Evolutionary conservation across 2,888 invertebrate species (phyloP).

Genomic region (Galerucella calmariensis): DNA sequence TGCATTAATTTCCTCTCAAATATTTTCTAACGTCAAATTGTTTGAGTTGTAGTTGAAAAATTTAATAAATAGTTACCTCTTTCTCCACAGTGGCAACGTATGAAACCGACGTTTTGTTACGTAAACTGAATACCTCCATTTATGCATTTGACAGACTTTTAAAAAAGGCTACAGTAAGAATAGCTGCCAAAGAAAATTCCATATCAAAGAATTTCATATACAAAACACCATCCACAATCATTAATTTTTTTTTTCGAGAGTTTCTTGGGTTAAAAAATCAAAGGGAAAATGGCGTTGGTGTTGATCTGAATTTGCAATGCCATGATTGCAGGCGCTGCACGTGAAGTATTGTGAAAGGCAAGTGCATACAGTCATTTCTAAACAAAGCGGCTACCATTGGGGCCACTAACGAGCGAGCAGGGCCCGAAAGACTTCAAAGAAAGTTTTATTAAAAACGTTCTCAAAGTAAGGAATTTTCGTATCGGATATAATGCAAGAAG

Average conservation of each 20-base stretch:
- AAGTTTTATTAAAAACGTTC: conserved; percentile 58
- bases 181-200: conserved; percentile 35
- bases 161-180: conserved; percentile 16
- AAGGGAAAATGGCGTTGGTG: conserved; percentile 40
- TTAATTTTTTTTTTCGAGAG: conserved; percentile 32
- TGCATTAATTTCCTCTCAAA: no score
- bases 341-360: conserved; percentile 59
- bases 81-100: no score
- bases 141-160: conserved; percentile 22
- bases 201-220: conserved; percentile 29
- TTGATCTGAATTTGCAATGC: conserved; percentile 45
- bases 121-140: no score
- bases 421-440: conserved; percentile 61
- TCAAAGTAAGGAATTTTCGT: conserved; percentile 58
- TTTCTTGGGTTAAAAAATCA: conserved; percentile 39
- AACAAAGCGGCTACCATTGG: conserved; percentile 60
- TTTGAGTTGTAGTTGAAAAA: no score
- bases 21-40: no score
- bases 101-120: no score
- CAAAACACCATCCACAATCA: conserved; percentile 30
- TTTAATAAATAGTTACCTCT: no score
- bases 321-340: conserved; percentile 58
- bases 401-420: conserved; percentile 60
- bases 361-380: conserved; percentile 60
- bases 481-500: conserved; percentile 40